Base-by-base conservation (phyloP, 2,888 invertebrate species). In the Itoplectis maculator region DNA sequence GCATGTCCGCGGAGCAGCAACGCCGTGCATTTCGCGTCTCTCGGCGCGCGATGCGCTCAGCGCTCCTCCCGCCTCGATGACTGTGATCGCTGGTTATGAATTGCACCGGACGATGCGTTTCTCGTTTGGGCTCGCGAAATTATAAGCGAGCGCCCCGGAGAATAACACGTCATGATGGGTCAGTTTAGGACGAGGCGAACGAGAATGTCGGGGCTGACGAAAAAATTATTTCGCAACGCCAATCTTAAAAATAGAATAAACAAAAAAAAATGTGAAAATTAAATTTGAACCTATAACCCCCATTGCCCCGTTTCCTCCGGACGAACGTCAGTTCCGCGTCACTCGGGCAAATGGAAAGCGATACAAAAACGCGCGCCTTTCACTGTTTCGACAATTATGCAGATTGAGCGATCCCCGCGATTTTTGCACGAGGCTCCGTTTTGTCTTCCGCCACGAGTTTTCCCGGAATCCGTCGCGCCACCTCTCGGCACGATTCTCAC, bases 81-180 rank as follows among this genome's bases (percentile, higher is more conserved):
- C 85, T 77, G 83, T 87, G 86, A 89, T 89, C 85, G 85, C 85
- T 77, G 77, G 82, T 87, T 87, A 86, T 87, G 86, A 88, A 89
- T 89, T 87, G 84, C 84, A 61, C 84, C 72, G 75, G 74, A n/a
- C n/a, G 74, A 77, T 83, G 84, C 81, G 78, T 2, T 79, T 69
- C 84, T 83, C 73, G 79, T 85, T 83, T 84, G 61, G 51, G 69
- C 83, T 86, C 79, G 80, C 72, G 73, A 82, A 85, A 79, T 84
- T 73, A 66, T 72, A 66, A 29, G 68, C 37, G 23, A 15, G 13
- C 9, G 3, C 29, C 7, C 18, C 9, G 1, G 18, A 40, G 29
- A 35, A 11, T 23, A 59, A 56, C 59, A 0, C n/a, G n/a, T n/a
- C n/a, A n/a, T n/a, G n/a, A n/a, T 11, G 42, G 59, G 8, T 69